phyloP scores from a whole-genome alignment of 2,888 invertebrate species.

The Lissocephala sabroskyi region DNA sequence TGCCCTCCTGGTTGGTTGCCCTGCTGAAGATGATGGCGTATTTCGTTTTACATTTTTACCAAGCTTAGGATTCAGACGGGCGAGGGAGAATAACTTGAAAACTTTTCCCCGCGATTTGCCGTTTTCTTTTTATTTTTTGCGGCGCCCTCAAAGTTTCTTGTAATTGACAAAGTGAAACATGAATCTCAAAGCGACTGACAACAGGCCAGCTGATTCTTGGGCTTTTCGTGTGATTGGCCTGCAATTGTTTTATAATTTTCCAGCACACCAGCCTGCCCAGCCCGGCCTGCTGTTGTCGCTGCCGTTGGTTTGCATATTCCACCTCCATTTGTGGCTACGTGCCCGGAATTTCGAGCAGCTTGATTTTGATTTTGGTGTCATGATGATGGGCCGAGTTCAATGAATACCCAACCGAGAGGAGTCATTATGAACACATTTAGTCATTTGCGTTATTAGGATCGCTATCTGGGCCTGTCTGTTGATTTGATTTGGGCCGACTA shows the following conservation, averaged over 20 bases:
- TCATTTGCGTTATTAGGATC: constrained; percentile 2
- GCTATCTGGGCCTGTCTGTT: not conserved
- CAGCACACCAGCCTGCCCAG: not conserved
- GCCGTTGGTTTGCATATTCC: too few relatives aligned
- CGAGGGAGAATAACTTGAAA: not conserved
- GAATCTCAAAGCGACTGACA: too few relatives aligned
- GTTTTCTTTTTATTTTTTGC: not conserved
- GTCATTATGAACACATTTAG: constrained; percentile 22
- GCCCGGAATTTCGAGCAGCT: not conserved
- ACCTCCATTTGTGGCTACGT: too few relatives aligned
- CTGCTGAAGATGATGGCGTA: not conserved
- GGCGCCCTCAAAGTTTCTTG: not conserved
- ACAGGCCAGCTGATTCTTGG: too few relatives aligned
- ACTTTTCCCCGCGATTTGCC: not conserved
- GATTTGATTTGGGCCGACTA: not conserved
- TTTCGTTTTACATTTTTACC: not conserved
- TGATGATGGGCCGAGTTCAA: constrained; percentile 17
- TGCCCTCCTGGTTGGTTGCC: not conserved
- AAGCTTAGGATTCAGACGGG: not conserved
- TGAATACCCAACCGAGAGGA: too few relatives aligned
- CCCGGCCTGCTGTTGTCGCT: too few relatives aligned
- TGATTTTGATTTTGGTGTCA: not conserved
- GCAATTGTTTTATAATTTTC: constrained; percentile 5
- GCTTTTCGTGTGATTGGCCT: not conserved
- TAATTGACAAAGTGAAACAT: too few relatives aligned